Evolutionary conservation across 2,797 vertebrate species (phyloP).

Genomic region (Malacoraja senta): DNA sequence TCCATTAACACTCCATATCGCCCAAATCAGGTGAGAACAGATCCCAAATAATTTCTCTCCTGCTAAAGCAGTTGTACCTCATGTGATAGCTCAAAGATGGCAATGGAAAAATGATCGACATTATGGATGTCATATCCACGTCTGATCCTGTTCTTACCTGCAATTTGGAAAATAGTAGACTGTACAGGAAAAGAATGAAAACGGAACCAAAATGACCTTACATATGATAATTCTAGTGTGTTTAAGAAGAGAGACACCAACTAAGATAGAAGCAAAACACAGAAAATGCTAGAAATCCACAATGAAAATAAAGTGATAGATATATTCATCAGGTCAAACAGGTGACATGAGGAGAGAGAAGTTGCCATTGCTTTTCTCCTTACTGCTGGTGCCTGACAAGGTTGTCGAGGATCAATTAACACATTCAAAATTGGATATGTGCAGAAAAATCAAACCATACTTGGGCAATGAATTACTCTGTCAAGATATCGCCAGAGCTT

Average conservation of each 20-base stretch:
- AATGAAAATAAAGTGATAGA: too few species aligned
- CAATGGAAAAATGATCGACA: background rate
- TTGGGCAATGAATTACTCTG: background rate
- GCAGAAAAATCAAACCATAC: background rate
- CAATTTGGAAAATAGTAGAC: background rate
- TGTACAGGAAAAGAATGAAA: background rate
- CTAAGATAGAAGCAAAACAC: too few species aligned
- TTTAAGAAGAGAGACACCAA: background rate
- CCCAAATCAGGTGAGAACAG: background rate
- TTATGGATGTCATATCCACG: background rate
- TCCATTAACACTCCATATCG: too few species aligned
- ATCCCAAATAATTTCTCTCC: too few species aligned
- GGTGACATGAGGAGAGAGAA: too few species aligned
- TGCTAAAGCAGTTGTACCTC: background rate
- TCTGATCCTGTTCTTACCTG: background rate
- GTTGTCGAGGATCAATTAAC: background rate
- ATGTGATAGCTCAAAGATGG: background rate
- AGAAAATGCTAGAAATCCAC: too few species aligned
- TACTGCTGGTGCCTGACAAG: too few species aligned
- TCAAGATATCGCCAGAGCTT: background rate
- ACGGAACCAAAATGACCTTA: too few species aligned
- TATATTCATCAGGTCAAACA: too few species aligned
- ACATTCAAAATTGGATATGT: background rate
- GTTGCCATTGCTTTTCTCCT: too few species aligned
- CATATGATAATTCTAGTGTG: background rate